Base-by-base conservation (phyloP, 2,888 invertebrate genomes). In the Gibbula magus region DNA sequence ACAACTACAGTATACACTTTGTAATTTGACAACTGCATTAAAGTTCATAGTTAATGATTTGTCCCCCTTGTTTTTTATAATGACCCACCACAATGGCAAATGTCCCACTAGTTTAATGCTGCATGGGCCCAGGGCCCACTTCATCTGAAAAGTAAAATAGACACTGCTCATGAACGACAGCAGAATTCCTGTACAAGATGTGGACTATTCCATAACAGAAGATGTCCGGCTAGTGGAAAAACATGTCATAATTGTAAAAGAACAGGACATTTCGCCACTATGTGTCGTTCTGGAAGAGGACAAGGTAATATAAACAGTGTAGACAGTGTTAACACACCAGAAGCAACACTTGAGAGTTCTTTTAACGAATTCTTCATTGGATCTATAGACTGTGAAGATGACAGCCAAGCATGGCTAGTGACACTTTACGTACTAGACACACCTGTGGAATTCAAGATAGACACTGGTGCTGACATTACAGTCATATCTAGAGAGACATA, bases 211-310 rank as follows among this genome's bases (percentile, higher is more conserved):
- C 4, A 45, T n/a, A 56, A 16, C 18, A 39, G 10, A 32, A 45
- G 66, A 35, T 81, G 81, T 45, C 75, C 66, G 22, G 81, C 81
- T 8, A 80, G 20, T 45, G 79, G 81, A 35, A 77, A 81, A 18
- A 45, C 29, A 35, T 80, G 80, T 73, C 18, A 74, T 16, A 56
- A 56, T 13, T 81, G 81, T 29, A 29, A 45, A 2, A 66, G 39
- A 53, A 20, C 20, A 8, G 39, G 79, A 29, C 79, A 81, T 54
- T 79, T 81, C 51, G 76, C 53, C n/a, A 54, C 54, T 5, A 35
- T 35, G 35, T 35, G 35, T 35, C 35, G 35, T 35, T 35, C 35
- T 8, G 35, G 35, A 35, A 35, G 35, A 8, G 8, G 35, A 35
- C 35, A 35, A 35, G 35, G 35, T 3, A 35, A 35, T 8, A 35